These are phyloP conservation scores for Odontamblyopus lacepedii DNA, from an alignment of 2,797 vertebrate species.

Conservation along the genomic window DNA sequence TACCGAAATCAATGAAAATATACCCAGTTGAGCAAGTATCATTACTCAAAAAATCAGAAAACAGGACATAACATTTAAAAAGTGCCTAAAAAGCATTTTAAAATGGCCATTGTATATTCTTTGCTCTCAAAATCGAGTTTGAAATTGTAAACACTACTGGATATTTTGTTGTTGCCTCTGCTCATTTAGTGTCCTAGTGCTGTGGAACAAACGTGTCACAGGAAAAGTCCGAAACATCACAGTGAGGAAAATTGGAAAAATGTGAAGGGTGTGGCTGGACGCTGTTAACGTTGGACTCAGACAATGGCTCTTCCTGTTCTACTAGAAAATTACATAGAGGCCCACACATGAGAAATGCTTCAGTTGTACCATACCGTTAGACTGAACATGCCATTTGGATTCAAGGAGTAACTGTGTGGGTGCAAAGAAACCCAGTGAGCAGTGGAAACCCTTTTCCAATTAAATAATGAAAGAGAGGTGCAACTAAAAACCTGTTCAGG, in stretches of 20 bases:
- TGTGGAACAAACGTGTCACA: conserved; percentile 8
- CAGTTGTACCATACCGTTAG: conserved; percentile 11
- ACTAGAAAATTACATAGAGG: conserved; percentile 24
- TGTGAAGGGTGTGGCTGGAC: conserved; percentile 43
- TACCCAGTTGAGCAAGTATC: too few species aligned
- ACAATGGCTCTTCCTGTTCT: conserved; percentile 69
- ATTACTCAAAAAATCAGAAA: too few species aligned
- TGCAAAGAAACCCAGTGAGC: conserved; percentile 58
- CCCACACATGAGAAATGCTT: conserved; percentile 4
- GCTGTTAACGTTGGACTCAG: conserved; percentile 32
- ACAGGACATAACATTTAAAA: too few species aligned
- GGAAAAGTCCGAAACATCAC: conserved; percentile 31
- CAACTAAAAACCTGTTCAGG: conserved; percentile 81
- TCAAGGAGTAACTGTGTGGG: conserved; percentile 23
- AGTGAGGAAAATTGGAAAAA: conserved; percentile 47
- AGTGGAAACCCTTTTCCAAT: conserved; percentile 82
- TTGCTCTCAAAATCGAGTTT: too few species aligned
- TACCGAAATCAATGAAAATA: too few species aligned
- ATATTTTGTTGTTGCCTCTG: not conserved
- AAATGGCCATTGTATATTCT: too few species aligned
- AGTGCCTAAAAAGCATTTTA: too few species aligned
- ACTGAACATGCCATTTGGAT: conserved; percentile 12
- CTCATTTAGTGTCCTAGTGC: not conserved
- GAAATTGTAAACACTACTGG: not conserved
- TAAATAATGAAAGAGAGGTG: conserved; percentile 85